Evolutionary conservation across 2,113 vertebrate species (phyloP), one percentile per base, ranked within the genome.

Genomic region (Mola mola): DNA sequence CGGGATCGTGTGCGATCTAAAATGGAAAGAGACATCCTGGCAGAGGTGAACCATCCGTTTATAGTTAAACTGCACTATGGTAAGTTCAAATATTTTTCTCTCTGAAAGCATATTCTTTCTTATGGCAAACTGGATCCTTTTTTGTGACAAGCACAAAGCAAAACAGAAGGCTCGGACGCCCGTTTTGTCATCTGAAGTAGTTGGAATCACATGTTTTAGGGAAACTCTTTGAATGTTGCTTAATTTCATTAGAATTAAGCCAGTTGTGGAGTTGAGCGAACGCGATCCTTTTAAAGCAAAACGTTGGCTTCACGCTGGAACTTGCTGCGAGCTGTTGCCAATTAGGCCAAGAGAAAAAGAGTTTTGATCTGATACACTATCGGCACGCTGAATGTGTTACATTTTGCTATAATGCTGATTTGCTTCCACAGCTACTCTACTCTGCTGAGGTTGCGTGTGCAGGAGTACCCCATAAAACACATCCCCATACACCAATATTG

Each of bases 21-120:
- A 88, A 97, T 98, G 96, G 96, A 98, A 75, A 93, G 96, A 82
- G 96, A 98, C 75, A 98, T 98, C 82, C 87, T 98, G 80, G 96
- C 95, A 10, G 96, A 98, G 90, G 96, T 98, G 74, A 98, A 95
- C 74, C 96, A 98, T 78, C 96, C 96, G 8, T 98, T 98, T 87
- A 98, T 98, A 61, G 96, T 98, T 46, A 98, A 96, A 88, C 94
- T 98, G 22, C 96, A 98, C 72, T 98, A 98, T 15, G 96, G 96
- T 98, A 75, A 93, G 83, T 72, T n/a, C 25, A 65, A 25, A 40
- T 47, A 29, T 67, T 8, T 47, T 2, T 33, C 12, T 33, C 19
- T 17, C 10, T 19, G 4, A 37, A 50, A 6, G 8, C 37, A 40
- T 19, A 3, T 40, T 40, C 12, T 15, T 13, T 12, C 6, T 34